Base-by-base conservation (phyloP, 2,113 vertebrate species). In the Pelobates fuscus region DNA sequence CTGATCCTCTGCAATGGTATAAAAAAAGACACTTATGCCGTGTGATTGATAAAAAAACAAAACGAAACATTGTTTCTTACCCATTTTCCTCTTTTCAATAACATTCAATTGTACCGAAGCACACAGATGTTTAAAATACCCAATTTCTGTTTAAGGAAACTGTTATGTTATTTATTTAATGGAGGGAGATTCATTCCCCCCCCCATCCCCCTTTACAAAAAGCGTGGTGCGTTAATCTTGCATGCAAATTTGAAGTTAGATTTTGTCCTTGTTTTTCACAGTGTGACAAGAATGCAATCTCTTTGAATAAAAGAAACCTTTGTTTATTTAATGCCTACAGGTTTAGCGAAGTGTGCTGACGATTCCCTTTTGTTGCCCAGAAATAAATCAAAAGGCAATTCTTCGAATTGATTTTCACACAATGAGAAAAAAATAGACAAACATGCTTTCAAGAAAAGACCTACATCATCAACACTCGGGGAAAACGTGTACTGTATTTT, bases 311-410 rank as follows among this genome's bases (percentile, higher is more conserved):
- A 58, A 75, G 54, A 67, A 76, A 25, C 46, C 71, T 66, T 74
- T 71, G 70, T 62, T 71, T 65, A 67, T 60, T 60, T 32, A 60
- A 57, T 60, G 37, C 54, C 64, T 76, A 17, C 37, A 46, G 63
- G 52, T 76, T 58, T 65, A 6, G 52, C 55, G 30, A 63, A 59
- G 24, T 49, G 37, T 44, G 64, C 37, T 44, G 54, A 67, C 57
- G 25, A 32, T 67, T 66, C 25, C 25, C 24, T 76, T 67, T 67
- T 64, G 63, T 76, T 60, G 25, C 26, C 63, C 37, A 59, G 54
- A 67, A 49, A 76, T 67, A 67, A 76, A 67, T 76, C 63, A 76
- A 59, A 76, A 76, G 43, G 63, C 54, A 30, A n/a, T 76, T 67
- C 54, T 76, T 67, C 59, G 72, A 60, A 67, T 30, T 76, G 72